Evolutionary conservation across 2,888 invertebrate genomes (phyloP), one percentile per base, ranked within the genome.

Genomic region (Apotomis betuletana): DNA sequence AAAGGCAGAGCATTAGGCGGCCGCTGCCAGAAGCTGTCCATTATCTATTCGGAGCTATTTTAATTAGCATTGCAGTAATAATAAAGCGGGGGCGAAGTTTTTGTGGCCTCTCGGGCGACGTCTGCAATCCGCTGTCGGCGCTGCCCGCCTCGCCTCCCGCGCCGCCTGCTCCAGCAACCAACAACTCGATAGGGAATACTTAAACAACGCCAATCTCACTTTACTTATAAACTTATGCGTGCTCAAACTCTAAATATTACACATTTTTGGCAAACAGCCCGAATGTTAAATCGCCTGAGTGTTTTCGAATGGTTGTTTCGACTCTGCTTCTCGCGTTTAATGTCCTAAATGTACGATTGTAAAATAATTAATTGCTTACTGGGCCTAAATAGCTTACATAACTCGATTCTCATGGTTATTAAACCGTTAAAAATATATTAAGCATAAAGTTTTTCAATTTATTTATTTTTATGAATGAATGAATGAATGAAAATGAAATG

Each of bases 31-130:
- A 89, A 91, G 89, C 88, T 89, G 89, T 84, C 87, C 86, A 88
- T 91, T 89, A 91, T 91, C 91, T 92, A 91, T 91, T 90, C 90
- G 86, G 84, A 90, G 90, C 89, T 91, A 90, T 92, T 91, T 92
- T 92, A 92, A 92, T 92, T 92, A 91, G 90, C 90, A 88, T 89
- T 86, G 86, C 87, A 89, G 88, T 87, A 88, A 90, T 90, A 90
- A 90, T 88, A 89, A 87, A 88, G 87, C 84, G 86, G 79, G 87
- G 88, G 87, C 82, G 83, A 89, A 90, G 89, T 91, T 91, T 91
- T 91, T 91, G 90, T 89, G 87, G 89, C 84, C 85, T 90, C 87
- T 85, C 84, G 79, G 85, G 83, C 84, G 81, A 84, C 85, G 85
- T 85, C 87, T 85, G 83, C 82, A 83, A 84, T 81, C 80, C 61